Evolutionary conservation across 2,888 invertebrate species (phyloP).

Genomic region (Adela reaumurella): DNA sequence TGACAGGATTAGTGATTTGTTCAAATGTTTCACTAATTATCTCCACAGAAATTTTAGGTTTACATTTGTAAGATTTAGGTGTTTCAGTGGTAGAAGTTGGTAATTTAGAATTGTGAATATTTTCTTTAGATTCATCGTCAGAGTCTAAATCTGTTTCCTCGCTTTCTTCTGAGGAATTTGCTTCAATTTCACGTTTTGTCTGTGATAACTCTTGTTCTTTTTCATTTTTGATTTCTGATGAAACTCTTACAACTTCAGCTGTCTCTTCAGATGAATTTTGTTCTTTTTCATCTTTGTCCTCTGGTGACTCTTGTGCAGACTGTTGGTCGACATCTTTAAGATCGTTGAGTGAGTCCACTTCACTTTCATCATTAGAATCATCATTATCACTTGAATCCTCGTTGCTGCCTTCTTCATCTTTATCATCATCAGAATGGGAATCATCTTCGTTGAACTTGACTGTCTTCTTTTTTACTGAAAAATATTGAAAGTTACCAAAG

Average conservation of each 20-base stretch:
- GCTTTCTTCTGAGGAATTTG: too few species aligned
- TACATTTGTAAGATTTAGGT: conserved; percentile 1
- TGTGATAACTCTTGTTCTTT: too few species aligned
- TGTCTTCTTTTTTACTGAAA: neutral
- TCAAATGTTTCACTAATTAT: neutral
- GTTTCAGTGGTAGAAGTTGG: conserved; percentile 1
- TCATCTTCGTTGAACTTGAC: neutral
- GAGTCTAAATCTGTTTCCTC: too few species aligned
- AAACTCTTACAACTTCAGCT: too few species aligned
- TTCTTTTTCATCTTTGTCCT: too few species aligned
- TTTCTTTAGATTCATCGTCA: conserved; percentile 12
- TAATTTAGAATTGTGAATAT: conserved; percentile 9
- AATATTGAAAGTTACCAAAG: neutral
- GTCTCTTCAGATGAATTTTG: too few species aligned
- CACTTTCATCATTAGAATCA: conserved; percentile 18
- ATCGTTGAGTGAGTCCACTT: conserved; percentile 13
- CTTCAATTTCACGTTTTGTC: too few species aligned
- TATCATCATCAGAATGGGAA: conserved; percentile 13
- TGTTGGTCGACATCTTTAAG: conserved; percentile 15
- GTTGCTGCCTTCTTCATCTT: conserved; percentile 13
- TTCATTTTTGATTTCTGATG: too few species aligned
- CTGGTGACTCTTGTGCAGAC: too few species aligned
- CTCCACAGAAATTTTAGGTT: conserved; percentile 1
- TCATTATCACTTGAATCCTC: too few species aligned
- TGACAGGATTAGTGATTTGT: neutral